These are phyloP conservation scores for Cyprinus carpio DNA, from an alignment of 2,113 vertebrate species.

Conservation along the genomic window DNA sequence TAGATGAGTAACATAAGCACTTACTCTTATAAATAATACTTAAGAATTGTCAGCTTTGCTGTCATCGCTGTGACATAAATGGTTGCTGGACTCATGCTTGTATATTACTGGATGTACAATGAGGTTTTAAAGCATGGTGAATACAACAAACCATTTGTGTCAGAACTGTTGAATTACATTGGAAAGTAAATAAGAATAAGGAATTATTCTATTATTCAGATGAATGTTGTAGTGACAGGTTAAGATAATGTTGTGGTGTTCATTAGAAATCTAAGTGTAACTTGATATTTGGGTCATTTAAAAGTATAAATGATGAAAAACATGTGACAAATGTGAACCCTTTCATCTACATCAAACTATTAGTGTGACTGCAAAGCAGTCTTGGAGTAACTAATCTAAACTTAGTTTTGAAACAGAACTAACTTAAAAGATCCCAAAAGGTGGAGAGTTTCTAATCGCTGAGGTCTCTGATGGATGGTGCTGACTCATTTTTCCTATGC, in stretches of 20 bases:
- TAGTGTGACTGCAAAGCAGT: conserved; percentile 39
- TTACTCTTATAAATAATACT: neutral
- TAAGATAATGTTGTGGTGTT: conserved; percentile 5
- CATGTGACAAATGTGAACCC: conserved; percentile 32
- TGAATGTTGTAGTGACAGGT: neutral
- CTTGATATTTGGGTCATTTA: conserved; percentile 41
- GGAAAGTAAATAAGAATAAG: neutral
- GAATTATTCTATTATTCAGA: neutral
- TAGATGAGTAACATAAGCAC: conserved; percentile 30
- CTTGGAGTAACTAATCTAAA: conserved; percentile 36
- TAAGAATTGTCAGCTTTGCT: neutral
- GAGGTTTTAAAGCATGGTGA: conserved; percentile 10
- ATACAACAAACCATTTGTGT: neutral
- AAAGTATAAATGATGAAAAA: conserved; percentile 32
- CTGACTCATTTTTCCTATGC: conserved; percentile 28
- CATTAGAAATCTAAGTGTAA: conserved; percentile 13
- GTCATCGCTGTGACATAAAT: neutral
- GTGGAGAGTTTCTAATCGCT: conserved; percentile 33
- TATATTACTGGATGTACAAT: conserved; percentile 21
- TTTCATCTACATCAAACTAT: conserved; percentile 36
- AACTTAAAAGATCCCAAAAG: conserved; percentile 24
- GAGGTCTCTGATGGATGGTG: conserved; percentile 12
- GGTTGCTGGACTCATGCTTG: neutral
- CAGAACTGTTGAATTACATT: neutral
- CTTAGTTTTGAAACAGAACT: neutral